Percentiles rank a stretch among this genome's conserved stretches.
phyloP scores from a whole-genome alignment of 2,888 invertebrate genomes.

The Synanthedon vespiformis region DNA sequence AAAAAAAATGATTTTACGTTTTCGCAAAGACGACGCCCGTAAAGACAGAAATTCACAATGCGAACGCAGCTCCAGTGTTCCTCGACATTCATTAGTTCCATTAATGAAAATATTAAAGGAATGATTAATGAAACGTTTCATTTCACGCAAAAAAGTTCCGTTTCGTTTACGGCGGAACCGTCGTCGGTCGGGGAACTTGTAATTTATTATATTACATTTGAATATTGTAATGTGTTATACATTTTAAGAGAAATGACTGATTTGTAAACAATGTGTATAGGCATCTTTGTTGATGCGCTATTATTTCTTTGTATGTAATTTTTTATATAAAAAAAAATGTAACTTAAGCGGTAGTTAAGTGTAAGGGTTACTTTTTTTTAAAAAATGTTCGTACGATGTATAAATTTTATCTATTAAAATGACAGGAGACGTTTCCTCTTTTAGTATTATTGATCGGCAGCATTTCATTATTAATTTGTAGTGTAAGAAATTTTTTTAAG shows the following conservation, averaged over 20 bases:
- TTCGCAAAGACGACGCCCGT: too few species aligned
- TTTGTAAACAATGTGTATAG: slow-evolving; percentile 45
- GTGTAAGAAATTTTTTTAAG: slow-evolving; percentile 16
- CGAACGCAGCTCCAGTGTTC: not conserved
- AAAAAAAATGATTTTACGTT: too few species aligned
- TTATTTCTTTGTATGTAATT: slow-evolving; percentile 43
- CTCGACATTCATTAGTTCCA: not conserved
- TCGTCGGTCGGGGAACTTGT: not conserved
- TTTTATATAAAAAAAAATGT: slow-evolving; percentile 30
- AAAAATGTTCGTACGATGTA: slow-evolving; percentile 1
- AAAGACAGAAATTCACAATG: not conserved
- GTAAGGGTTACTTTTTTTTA: slow-evolving; percentile 1
- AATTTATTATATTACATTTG: not conserved
- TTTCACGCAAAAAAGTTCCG: not conserved
- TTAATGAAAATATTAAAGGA: not conserved
- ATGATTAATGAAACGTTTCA: not conserved
- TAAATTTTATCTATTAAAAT: not conserved
- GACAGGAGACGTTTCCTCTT: not conserved
- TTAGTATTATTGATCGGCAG: slow-evolving; percentile 12
- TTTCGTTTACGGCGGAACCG: not conserved
- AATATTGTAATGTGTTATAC: slow-evolving; percentile 18
- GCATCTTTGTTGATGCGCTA: slow-evolving; percentile 49
- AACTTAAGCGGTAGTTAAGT: not conserved
- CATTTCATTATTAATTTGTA: slow-evolving; percentile 16
- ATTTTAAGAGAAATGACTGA: slow-evolving; percentile 61